Evolutionary conservation across 2,888 invertebrate species (phyloP).

Genomic region (Nowickia ferox): DNA sequence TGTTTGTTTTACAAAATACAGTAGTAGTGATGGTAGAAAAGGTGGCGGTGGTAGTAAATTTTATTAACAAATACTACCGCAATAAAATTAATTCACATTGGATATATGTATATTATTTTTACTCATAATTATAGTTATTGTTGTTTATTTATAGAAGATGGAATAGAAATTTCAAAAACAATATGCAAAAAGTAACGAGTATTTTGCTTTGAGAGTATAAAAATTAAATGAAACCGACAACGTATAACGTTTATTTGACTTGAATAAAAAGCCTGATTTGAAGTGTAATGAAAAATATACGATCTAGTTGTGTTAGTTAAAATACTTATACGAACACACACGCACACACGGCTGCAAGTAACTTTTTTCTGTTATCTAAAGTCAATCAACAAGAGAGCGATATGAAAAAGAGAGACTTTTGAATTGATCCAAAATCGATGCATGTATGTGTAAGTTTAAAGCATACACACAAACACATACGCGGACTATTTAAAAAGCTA

Average conservation of each 20-base stretch:
- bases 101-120: constrained; percentile 26
- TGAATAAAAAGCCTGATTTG: constrained; percentile 55
- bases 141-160: constrained; percentile 31
- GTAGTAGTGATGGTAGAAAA: background rate
- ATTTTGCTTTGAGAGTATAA: constrained; percentile 22
- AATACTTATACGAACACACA: background rate
- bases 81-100: constrained; percentile 15
- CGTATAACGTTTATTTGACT: constrained; percentile 43
- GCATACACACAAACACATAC: background rate
- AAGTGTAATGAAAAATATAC: constrained; percentile 47
- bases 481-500: background rate
- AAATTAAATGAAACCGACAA: constrained; percentile 41
- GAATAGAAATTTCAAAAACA: constrained; percentile 24
- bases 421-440: constrained; percentile 27
- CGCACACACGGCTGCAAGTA: background rate
- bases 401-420: constrained; percentile 24
- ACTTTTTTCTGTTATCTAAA: constrained; percentile 28
- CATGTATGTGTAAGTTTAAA: constrained; percentile 2
- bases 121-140: constrained; percentile 13
- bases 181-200: constrained; percentile 14
- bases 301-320: constrained; percentile 56
- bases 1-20: constrained; percentile 9
- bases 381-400: constrained; percentile 38
- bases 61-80: constrained; percentile 28
- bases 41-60: background rate